Percentiles rank a stretch among this genome's conserved stretches.
phyloP scores from a whole-genome alignment of 1,140 invertebrate genomes.

The Leptoteleia sp. region DNA sequence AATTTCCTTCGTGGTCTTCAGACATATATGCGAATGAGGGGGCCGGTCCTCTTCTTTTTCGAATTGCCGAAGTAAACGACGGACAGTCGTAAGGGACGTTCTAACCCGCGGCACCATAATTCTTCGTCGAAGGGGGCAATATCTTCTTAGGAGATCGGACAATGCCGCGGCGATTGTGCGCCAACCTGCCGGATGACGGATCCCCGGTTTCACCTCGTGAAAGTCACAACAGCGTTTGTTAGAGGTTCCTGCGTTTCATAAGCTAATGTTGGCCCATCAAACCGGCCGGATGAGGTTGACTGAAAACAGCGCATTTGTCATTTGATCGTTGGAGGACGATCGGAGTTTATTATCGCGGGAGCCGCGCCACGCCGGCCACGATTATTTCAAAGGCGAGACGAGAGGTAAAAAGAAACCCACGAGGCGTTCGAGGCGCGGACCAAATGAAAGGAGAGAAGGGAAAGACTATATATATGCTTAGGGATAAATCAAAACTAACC shows the following conservation, averaged over 20 bases:
- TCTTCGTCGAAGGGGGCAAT: constrained; percentile 68
- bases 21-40: constrained; percentile 56
- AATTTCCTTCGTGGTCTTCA: constrained; percentile 57
- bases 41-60: constrained; percentile 56
- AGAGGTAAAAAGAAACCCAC: constrained; percentile 26
- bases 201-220: constrained; percentile 76
- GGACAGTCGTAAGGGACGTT: constrained; percentile 60
- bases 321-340: constrained; percentile 59
- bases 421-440: constrained; percentile 27
- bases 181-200: constrained; percentile 74
- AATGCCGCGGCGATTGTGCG: constrained; percentile 68
- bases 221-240: constrained; percentile 80
- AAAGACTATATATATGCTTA: constrained; percentile 70
- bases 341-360: constrained; percentile 49
- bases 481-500: constrained; percentile 77
- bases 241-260: constrained; percentile 63
- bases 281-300: constrained; percentile 42
- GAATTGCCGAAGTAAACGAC: constrained; percentile 60
- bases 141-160: constrained; percentile 65
- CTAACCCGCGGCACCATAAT: constrained; percentile 62
- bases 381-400: constrained; percentile 64
- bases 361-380: constrained; percentile 26
- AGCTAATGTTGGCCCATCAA: constrained; percentile 75
- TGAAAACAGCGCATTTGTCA: constrained; percentile 74
- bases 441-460: constrained; percentile 70